These are phyloP conservation scores for Nomada hirtipes DNA, from an alignment of 2,888 invertebrate species.

Conservation along the genomic window DNA sequence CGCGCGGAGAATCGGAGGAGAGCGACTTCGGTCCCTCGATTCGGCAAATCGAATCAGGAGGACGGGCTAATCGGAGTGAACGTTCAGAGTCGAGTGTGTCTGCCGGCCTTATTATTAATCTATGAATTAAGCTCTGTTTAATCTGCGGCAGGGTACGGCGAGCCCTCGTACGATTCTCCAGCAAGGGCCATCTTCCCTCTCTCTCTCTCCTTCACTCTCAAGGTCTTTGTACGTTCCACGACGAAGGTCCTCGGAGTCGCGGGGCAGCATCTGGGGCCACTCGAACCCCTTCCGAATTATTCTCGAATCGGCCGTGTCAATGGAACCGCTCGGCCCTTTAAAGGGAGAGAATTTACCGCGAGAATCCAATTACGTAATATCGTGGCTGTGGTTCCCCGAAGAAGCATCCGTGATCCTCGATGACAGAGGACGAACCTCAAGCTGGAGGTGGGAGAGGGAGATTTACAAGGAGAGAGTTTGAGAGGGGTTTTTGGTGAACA, in stretches of 20 bases:
- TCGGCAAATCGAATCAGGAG: constrained; percentile 45
- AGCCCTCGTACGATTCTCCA: constrained; percentile 52
- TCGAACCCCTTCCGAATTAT: constrained; percentile 74
- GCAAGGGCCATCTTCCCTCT: constrained; percentile 67
- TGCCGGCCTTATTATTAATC: constrained; percentile 65
- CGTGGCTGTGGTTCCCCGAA: constrained; percentile 74
- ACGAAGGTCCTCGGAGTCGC: constrained; percentile 50
- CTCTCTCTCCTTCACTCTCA: background rate
- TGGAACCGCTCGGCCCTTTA: constrained; percentile 74
- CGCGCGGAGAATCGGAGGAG: background rate
- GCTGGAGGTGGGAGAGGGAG: background rate
- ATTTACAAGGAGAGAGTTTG: constrained; percentile 23
- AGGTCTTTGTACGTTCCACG: constrained; percentile 57
- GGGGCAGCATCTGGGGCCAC: constrained; percentile 69
- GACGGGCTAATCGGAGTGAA: constrained; percentile 48
- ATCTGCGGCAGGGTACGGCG: constrained; percentile 60
- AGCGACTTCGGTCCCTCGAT: constrained; percentile 11
- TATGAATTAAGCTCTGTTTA: constrained; percentile 67
- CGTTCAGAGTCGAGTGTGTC: constrained; percentile 55
- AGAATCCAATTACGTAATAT: constrained; percentile 80
- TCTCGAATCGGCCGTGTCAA: constrained; percentile 74
- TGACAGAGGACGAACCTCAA: constrained; percentile 43
- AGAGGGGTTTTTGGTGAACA: constrained; percentile 56
- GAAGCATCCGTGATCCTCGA: constrained; percentile 69
- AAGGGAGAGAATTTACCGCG: constrained; percentile 69